phyloP scores from a whole-genome alignment of 2,113 vertebrate species.

The Tursiops truncatus region DNA sequence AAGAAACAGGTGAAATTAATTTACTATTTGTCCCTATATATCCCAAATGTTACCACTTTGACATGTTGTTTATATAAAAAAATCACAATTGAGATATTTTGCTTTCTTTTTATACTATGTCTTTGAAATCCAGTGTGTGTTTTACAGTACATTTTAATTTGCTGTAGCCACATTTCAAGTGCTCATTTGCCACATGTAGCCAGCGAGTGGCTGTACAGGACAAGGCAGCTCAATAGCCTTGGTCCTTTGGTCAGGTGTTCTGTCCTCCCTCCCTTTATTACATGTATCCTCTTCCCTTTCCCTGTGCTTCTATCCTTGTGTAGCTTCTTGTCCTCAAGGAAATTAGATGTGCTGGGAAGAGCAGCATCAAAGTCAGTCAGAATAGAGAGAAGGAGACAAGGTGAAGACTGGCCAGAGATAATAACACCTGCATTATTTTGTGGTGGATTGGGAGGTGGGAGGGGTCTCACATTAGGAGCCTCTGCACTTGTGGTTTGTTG shows the following conservation, averaged over 20 bases:
- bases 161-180: background rate
- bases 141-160: background rate
- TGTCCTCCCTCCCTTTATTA: background rate
- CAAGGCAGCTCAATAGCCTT: background rate
- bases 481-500: background rate
- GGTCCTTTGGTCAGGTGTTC: background rate
- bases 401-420: background rate
- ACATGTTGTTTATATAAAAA: background rate
- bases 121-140: background rate
- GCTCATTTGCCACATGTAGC: background rate
- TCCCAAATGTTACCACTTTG: background rate
- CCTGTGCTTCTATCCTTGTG: background rate
- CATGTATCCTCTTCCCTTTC: background rate
- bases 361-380: background rate
- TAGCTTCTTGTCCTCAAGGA: background rate
- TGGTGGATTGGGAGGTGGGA: background rate
- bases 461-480: background rate
- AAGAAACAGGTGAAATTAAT: conserved; percentile 62
- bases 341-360: background rate
- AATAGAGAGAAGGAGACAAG: background rate
- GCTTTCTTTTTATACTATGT: background rate
- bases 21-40: background rate
- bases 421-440: background rate
- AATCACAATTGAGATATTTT: background rate
- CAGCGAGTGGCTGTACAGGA: background rate